Conservation (phyloP, 2,797 vertebrate species). For the Acanthiza pusilla region DNA sequence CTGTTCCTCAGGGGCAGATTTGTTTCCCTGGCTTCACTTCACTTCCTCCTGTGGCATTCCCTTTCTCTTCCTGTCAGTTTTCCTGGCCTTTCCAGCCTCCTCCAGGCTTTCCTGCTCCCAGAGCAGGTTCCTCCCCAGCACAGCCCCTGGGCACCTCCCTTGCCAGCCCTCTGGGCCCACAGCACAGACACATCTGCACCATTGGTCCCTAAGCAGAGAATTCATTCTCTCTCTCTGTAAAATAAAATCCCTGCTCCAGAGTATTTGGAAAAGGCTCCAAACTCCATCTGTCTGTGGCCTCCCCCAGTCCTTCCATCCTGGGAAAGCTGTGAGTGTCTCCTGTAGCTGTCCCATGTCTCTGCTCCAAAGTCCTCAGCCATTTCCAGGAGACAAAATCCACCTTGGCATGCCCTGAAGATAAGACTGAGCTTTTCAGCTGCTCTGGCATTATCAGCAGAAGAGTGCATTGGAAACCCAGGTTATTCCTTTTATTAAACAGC, state of each 20-base stretch:
- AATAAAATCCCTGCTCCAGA: neutral
- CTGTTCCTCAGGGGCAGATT: neutral
- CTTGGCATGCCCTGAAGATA: neutral
- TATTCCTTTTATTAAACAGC: neutral
- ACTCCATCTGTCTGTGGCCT: neutral
- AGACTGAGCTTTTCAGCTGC: neutral
- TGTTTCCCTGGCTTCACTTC: neutral
- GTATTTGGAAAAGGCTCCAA: neutral
- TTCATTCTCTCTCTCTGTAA: neutral
- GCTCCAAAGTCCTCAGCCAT: neutral
- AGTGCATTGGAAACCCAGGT: neutral
- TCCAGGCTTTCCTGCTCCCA: neutral
- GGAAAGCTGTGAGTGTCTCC: fast-evolving
- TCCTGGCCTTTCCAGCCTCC: neutral
- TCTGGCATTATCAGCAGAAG: neutral
- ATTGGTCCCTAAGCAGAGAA: neutral
- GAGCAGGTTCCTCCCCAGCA: neutral
- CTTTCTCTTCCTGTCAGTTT: neutral
- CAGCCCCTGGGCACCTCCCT: neutral
- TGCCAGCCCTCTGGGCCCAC: neutral
- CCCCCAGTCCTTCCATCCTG: neutral
- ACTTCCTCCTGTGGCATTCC: neutral
- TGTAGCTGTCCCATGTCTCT: neutral
- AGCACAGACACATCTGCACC: neutral
- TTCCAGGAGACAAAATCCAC: neutral